Evolutionary conservation across 2,113 vertebrate species (phyloP), one percentile per base, ranked within the genome.

Genomic region (Ictalurus furcatus): DNA sequence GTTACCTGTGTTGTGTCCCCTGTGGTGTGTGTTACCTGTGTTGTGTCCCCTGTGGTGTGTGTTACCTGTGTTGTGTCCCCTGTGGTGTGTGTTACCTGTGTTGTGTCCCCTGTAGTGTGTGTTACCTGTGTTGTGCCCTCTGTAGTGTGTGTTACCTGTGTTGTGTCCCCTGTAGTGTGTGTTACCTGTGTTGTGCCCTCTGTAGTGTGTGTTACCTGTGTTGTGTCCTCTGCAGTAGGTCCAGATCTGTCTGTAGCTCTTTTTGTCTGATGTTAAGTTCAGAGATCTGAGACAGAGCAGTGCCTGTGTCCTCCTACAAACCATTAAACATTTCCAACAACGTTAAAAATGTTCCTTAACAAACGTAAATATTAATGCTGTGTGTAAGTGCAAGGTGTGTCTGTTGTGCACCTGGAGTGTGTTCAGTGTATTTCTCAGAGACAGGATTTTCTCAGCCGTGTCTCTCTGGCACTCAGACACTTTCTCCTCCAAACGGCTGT

Each of bases 351-450:
- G 0, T 58, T 76, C 17, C 71, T 73, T 19, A 40, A 37, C 6
- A 17, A 40, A 14, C 4, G 4, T 69, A 69, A 5, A 12, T 69
- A 30, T 69, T 5, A 30, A 37, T 73, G 21, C 1, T 73, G 19
- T 37, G 71, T 30, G 3, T 30, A 44, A 3, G 30, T 84, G 56
- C 44, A 14, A 44, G 7, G 8, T 86, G 48, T 84, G 28, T n/a
- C 0, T 86, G 30, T 79, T 84, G 14, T 8, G 78, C 92, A 98
- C 98, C 98, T 99, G 98, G 90, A 99, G 97, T 0, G 96, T 97
- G 94, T 97, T 98, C 61, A 99, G 94, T 2, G 96, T 97, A 90
- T 98, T 99, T 94, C 97, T 98, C 94, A 99, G 96, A 90, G 97
- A 96, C 4, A 97, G 96, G 90, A 99, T 97, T 93, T 97, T 97